Evolutionary conservation across 2,888 invertebrate species (phyloP).

Genomic region (Parelbella ahira): DNA sequence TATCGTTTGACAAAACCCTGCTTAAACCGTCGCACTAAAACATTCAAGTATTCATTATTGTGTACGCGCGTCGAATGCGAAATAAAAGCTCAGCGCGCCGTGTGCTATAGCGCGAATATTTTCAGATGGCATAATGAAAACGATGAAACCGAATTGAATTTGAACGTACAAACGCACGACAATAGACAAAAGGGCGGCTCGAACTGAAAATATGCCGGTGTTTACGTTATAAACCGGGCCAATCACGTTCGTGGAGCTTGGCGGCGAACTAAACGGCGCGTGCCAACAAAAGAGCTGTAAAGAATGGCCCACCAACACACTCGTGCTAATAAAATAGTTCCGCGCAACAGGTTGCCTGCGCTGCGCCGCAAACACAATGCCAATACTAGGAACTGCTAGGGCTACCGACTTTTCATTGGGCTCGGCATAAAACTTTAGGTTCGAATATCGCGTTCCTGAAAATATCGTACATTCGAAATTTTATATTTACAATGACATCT

Average conservation of each 20-base stretch:
- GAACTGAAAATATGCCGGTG: constrained; percentile 57
- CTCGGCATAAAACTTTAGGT: no score
- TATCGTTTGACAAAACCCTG: constrained; percentile 10
- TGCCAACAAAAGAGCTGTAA: constrained; percentile 74
- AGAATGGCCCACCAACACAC: constrained; percentile 76
- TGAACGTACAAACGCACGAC: constrained; percentile 38
- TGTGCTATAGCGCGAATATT: constrained; percentile 20
- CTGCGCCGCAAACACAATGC: constrained; percentile 55
- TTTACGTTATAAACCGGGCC: constrained; percentile 67
- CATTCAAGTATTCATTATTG: constrained; percentile 24
- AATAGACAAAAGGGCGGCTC: constrained; percentile 44
- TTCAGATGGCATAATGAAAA: constrained; percentile 22
- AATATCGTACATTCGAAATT: no score
- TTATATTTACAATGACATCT: no score
- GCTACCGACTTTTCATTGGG: constrained; percentile 34
- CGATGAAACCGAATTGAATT: constrained; percentile 35
- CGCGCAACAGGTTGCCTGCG: constrained; percentile 66
- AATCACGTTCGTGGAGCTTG: constrained; percentile 57
- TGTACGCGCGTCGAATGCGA: constrained; percentile 3
- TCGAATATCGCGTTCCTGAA: no score
- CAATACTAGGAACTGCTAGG: constrained; percentile 44
- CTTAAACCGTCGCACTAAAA: constrained; percentile 17
- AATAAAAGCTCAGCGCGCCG: constrained; percentile 11
- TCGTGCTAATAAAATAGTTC: constrained; percentile 78
- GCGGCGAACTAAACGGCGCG: constrained; percentile 65